A percentile compares a stretch with the other conserved stretches of the same genome.
phyloP scores from a whole-genome alignment of 2,888 invertebrate genomes.

The Idaea straminata region DNA sequence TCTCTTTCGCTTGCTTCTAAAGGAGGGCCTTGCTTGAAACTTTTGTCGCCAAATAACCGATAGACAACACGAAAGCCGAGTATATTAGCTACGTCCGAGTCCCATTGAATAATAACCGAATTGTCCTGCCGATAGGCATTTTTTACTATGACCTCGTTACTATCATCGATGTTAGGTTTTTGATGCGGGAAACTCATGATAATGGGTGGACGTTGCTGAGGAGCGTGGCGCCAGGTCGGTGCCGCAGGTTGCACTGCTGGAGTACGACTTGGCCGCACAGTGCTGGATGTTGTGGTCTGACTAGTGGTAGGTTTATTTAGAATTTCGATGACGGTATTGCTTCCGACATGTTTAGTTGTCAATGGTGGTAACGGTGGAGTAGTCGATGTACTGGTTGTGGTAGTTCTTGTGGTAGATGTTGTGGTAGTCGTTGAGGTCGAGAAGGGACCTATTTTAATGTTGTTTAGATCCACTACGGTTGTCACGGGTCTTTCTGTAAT shows the following conservation, averaged over 20 bases:
- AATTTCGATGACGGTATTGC: constrained; percentile 42
- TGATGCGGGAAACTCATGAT: constrained; percentile 86
- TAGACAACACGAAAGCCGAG: constrained; percentile 95
- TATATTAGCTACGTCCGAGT: constrained; percentile 91
- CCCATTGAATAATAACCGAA: constrained; percentile 95
- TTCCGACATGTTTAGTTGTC: constrained; percentile 37
- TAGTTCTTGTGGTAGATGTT: constrained; percentile 44
- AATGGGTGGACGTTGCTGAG: constrained; percentile 84
- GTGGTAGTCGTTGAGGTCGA: constrained; percentile 40
- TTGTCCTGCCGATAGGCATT: constrained; percentile 92
- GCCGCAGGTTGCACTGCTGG: constrained; percentile 63
- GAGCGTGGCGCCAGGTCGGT: constrained; percentile 71
- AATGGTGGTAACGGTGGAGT: constrained; percentile 34
- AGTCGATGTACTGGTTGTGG: constrained; percentile 36
- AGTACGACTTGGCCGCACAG: constrained; percentile 52
- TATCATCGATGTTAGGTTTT: constrained; percentile 82
- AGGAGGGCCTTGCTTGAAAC: constrained; percentile 94
- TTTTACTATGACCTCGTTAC: constrained; percentile 90
- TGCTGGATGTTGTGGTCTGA: constrained; percentile 47
- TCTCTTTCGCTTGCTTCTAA: constrained; percentile 93
- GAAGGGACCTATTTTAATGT: constrained; percentile 48
- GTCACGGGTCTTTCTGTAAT: constrained; percentile 45
- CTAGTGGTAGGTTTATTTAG: constrained; percentile 38
- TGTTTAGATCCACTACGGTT: constrained; percentile 35
- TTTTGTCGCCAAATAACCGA: constrained; percentile 92